Conservation (phyloP, 2,113 vertebrate species). For the Ailuropoda melanoleuca region DNA sequence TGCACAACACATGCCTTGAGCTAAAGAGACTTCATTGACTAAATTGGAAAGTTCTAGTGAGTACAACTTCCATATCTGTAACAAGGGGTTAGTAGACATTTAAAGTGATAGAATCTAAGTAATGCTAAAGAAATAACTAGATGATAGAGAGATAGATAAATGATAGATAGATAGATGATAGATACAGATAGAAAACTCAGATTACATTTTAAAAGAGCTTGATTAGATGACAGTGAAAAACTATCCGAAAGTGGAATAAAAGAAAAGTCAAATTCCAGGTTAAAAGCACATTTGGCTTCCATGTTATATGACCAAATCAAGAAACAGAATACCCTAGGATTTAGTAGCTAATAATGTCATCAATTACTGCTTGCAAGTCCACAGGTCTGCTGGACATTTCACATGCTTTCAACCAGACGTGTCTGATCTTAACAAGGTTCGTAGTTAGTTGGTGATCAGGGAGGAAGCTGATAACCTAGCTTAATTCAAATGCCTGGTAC, state of each 20-base stretch:
- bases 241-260: not conserved
- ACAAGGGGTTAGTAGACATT: not conserved
- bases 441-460: not conserved
- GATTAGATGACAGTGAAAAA: not conserved
- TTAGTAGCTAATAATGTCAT: not conserved
- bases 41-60: not conserved
- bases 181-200: not conserved
- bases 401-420: not conserved
- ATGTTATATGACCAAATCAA: not conserved
- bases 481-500: not conserved
- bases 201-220: not conserved
- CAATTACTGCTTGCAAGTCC: not conserved
- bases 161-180: not conserved
- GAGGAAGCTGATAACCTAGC: not conserved
- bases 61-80: not conserved
- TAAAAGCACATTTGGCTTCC: not conserved
- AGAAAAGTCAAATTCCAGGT: not conserved
- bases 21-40: not conserved
- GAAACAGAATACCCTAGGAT: not conserved
- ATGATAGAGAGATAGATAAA: not conserved
- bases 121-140: not conserved
- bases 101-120: not conserved
- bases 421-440: not conserved
- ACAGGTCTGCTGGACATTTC: not conserved
- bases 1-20: not conserved